phyloP scores from a whole-genome alignment of 2,113 vertebrate species.

The Perca fluviatilis region DNA sequence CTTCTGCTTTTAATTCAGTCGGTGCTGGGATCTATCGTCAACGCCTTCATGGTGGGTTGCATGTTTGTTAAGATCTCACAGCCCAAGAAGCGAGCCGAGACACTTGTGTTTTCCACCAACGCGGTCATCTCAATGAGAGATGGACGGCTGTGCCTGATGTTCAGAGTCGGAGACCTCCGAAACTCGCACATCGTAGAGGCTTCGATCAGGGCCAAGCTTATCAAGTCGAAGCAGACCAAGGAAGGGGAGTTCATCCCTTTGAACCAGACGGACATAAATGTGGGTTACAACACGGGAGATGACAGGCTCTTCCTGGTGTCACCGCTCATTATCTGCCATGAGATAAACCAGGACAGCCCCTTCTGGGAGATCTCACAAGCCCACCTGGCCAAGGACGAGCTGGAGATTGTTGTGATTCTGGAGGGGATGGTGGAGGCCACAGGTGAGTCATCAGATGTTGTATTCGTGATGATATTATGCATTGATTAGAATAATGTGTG shows the following conservation, averaged over 20 bases:
- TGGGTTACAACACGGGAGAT: conserved; percentile 97
- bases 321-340: conserved; percentile 98
- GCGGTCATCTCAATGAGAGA: conserved; percentile 98
- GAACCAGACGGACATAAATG: conserved; percentile 99
- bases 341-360: conserved; percentile 97
- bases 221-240: conserved; percentile 99
- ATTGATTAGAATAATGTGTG: not conserved
- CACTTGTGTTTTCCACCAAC: conserved; percentile 97
- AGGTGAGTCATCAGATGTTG: conserved; percentile 84
- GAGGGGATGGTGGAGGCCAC: conserved; percentile 99
- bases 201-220: conserved; percentile 97
- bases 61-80: conserved; percentile 99
- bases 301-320: conserved; percentile 98
- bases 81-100: conserved; percentile 99
- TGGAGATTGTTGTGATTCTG: conserved; percentile 98
- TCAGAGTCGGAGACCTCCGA: conserved; percentile 96
- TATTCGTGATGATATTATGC: not conserved
- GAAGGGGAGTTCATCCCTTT: conserved; percentile 99
- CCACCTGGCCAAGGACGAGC: conserved; percentile 92
- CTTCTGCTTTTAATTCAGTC: conserved; percentile 96
- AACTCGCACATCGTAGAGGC: conserved; percentile 99
- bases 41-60: conserved; percentile 99
- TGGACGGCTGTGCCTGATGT: conserved; percentile 98
- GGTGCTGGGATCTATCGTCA: conserved; percentile 98
- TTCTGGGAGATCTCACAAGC: conserved; percentile 98